phyloP scores from a whole-genome alignment of 2,113 vertebrate genomes.

The Mesoclemmys tuberculata region DNA sequence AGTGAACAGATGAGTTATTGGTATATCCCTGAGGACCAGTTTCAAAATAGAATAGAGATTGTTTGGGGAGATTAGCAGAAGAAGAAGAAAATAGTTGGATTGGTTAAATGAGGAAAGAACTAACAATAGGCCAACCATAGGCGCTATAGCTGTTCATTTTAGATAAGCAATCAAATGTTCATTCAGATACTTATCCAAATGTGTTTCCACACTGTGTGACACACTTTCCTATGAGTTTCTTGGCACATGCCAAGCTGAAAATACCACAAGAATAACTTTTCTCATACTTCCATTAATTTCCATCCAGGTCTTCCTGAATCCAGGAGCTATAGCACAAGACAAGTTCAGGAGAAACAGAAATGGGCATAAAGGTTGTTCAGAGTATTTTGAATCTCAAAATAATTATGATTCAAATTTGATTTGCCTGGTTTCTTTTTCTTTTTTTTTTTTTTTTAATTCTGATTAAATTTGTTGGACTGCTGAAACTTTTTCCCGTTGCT shows the following conservation, averaged over 20 bases:
- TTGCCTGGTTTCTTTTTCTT: too few species aligned
- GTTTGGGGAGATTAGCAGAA: background rate
- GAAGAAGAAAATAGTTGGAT: background rate
- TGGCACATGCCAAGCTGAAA: background rate
- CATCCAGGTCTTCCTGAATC: background rate
- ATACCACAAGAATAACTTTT: background rate
- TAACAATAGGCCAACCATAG: background rate
- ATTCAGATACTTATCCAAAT: background rate
- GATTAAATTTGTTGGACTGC: background rate
- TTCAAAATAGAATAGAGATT: background rate
- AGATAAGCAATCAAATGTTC: background rate
- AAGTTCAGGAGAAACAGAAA: background rate
- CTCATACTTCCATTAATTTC: constrained; percentile 4
- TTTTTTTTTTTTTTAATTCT: too few species aligned
- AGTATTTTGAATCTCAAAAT: too few species aligned
- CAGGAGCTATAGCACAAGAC: background rate
- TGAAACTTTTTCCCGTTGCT: background rate
- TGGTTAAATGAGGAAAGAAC: background rate
- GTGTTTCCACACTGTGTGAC: background rate
- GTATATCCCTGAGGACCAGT: background rate
- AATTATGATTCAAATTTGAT: background rate
- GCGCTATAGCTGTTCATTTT: background rate
- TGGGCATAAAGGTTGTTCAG: fast-evolving
- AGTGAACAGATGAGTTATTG: background rate
- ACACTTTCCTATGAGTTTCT: background rate